These are phyloP conservation scores for Sphyrna mokarran DNA, from an alignment of 2,113 vertebrate species.

Conservation along the genomic window DNA sequence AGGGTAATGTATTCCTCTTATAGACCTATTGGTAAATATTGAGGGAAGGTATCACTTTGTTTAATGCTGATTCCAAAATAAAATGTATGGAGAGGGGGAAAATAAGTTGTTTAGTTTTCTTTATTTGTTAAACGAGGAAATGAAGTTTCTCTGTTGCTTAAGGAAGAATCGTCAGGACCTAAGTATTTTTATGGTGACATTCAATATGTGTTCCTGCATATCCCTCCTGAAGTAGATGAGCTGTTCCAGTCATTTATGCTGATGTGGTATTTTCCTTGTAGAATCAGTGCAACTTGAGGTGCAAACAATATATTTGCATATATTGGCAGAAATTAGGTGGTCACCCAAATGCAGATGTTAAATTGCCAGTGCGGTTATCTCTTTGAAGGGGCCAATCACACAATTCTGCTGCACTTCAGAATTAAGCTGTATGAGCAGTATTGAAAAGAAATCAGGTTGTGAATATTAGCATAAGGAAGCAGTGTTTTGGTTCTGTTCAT, in stretches of 20 bases:
- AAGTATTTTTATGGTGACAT: neutral
- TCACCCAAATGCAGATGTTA: neutral
- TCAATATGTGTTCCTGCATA: too few relatives aligned
- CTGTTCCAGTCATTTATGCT: neutral
- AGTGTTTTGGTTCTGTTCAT: neutral
- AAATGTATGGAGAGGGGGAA: neutral
- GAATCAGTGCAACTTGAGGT: neutral
- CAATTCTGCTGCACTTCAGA: neutral
- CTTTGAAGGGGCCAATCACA: neutral
- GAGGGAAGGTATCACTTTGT: neutral
- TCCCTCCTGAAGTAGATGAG: neutral
- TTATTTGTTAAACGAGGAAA: neutral
- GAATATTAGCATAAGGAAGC: neutral
- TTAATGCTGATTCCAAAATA: neutral
- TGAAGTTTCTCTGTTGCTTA: neutral
- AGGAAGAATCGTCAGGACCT: neutral
- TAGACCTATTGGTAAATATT: neutral
- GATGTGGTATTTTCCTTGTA: neutral
- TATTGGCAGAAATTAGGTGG: neutral
- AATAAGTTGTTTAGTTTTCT: neutral
- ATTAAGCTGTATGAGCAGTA: neutral
- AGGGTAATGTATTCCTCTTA: neutral
- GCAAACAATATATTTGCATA: neutral
- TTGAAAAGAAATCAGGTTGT: too few relatives aligned
- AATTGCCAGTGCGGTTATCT: neutral